phyloP scores from a whole-genome alignment of 1,140 invertebrate genomes.

The Brachionus angularis region DNA sequence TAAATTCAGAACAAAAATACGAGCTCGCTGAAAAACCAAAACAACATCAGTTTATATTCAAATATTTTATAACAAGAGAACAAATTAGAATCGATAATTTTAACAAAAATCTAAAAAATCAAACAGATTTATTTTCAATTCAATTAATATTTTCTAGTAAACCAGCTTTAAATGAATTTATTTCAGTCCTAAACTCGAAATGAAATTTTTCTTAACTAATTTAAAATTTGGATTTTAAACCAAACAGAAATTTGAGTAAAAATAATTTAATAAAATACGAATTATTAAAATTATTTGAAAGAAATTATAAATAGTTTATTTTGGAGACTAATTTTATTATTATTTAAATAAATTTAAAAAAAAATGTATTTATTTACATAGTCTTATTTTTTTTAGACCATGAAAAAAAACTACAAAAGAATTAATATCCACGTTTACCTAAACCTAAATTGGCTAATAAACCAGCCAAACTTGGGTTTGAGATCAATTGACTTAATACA shows the following conservation, averaged over 20 bases:
- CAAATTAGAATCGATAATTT: constrained; percentile 12
- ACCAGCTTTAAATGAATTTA: constrained; percentile 19
- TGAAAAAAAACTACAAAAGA: too few relatives aligned
- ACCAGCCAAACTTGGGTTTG: too few relatives aligned
- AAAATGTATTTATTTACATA: too few relatives aligned
- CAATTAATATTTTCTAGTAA: constrained; percentile 25
- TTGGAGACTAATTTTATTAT: too few relatives aligned
- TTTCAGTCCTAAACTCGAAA: constrained; percentile 10
- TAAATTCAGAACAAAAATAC: background rate
- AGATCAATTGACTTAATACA: too few relatives aligned
- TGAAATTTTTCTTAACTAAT: background rate
- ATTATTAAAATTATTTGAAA: too few relatives aligned
- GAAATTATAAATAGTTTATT: too few relatives aligned
- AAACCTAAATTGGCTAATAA: too few relatives aligned
- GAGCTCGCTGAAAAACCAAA: constrained; percentile 7
- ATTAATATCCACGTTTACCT: too few relatives aligned
- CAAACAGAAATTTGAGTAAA: background rate
- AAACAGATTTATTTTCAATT: background rate
- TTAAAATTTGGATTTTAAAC: background rate
- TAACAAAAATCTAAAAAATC: background rate
- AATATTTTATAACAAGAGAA: background rate
- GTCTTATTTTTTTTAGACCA: too few relatives aligned
- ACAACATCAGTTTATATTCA: background rate
- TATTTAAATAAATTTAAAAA: too few relatives aligned
- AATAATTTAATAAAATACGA: too few relatives aligned